Conservation (phyloP, 2,113 vertebrate genomes). For the Passerina amoena region DNA sequence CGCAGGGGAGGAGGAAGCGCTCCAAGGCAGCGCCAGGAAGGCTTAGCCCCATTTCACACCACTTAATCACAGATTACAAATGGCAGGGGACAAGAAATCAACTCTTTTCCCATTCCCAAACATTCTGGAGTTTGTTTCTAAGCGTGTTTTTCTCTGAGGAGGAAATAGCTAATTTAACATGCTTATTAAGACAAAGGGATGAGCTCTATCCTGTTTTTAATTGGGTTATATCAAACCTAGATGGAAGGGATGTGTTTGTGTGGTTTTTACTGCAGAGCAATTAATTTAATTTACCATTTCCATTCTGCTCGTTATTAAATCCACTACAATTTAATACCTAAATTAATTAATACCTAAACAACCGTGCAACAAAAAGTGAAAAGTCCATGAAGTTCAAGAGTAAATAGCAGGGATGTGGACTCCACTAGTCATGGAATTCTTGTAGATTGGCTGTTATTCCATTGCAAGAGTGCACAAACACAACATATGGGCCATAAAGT, state of each 20-base stretch:
- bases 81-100: conserved; percentile 25
- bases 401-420: not conserved
- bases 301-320: not conserved
- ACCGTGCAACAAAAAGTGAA: fast-evolving
- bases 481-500: fast-evolving
- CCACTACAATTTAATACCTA: not conserved
- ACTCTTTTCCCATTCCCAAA: not conserved
- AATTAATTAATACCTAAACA: not conserved
- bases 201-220: conserved; percentile 17
- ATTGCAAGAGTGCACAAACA: not conserved
- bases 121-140: not conserved
- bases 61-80: conserved; percentile 51
- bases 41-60: conserved; percentile 49
- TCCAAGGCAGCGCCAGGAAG: not conserved
- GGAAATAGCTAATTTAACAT: conserved; percentile 5
- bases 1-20: not conserved
- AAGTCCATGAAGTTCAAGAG: not conserved
- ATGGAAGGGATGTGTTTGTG: not conserved
- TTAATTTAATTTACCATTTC: not conserved
- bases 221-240: not conserved
- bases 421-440: not conserved
- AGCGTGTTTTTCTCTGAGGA: not conserved
- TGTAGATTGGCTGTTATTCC: not conserved
- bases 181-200: conserved; percentile 18
- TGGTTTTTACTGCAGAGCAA: not conserved